Conservation (phyloP, 2,113 vertebrate species). For the Pluvialis apricaria region DNA sequence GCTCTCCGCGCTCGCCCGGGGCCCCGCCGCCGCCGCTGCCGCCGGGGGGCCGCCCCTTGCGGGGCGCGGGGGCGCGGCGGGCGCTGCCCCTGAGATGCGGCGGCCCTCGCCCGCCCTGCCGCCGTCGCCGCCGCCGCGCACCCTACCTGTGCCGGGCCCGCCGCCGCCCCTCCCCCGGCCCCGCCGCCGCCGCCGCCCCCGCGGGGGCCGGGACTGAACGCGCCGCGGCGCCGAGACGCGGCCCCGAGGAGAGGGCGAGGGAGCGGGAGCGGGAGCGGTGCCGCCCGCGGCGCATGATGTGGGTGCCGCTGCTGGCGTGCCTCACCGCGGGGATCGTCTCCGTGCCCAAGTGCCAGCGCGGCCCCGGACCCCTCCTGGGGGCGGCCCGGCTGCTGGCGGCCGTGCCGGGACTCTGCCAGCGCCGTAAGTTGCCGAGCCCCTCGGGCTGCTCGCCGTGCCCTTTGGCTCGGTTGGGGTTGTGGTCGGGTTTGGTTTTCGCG, state of each 20-base stretch:
- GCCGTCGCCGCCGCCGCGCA: background rate
- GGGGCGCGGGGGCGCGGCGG: slow-evolving; percentile 10
- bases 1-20: background rate
- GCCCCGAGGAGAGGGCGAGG: background rate
- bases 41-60: background rate
- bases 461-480: background rate
- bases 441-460: background rate
- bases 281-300: slow-evolving; percentile 60
- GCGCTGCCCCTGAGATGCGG: slow-evolving; percentile 56
- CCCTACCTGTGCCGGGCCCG: background rate
- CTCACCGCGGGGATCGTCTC: slow-evolving; percentile 58
- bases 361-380: slow-evolving; percentile 61
- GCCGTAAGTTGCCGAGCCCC: slow-evolving; percentile 64
- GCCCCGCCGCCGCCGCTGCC: background rate
- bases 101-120: background rate
- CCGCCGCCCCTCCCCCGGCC: background rate
- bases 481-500: background rate
- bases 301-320: slow-evolving; percentile 62
- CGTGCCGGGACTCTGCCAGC: slow-evolving; percentile 66
- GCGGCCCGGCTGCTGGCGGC: slow-evolving; percentile 67
- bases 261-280: background rate
- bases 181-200: background rate
- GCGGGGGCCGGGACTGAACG: slow-evolving; percentile 8
- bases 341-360: slow-evolving; percentile 65
- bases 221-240: background rate